phyloP scores from a whole-genome alignment of 2,113 vertebrate species.

The Oplegnathus fasciatus region DNA sequence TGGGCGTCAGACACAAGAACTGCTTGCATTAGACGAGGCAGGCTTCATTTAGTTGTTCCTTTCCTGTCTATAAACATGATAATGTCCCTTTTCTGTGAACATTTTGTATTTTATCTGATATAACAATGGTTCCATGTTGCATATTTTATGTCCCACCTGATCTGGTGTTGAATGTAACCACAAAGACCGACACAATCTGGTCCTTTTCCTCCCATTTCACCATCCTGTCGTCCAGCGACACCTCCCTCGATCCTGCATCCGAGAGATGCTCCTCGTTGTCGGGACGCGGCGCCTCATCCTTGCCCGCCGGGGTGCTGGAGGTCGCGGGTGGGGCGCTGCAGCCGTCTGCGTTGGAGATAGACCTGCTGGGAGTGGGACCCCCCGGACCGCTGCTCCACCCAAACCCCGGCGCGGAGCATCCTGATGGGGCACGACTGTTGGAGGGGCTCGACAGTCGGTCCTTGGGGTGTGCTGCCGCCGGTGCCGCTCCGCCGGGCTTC shows the following conservation, averaged over 20 bases:
- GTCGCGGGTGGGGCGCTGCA: conserved; percentile 68
- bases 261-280: conserved; percentile 56
- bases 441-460: conserved; percentile 73
- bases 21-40: neutral
- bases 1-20: conserved; percentile 28
- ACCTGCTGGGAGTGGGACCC: conserved; percentile 68
- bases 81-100: neutral
- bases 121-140: neutral
- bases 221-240: conserved; percentile 73
- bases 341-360: conserved; percentile 66
- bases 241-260: conserved; percentile 60
- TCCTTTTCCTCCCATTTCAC: conserved; percentile 90
- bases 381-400: conserved; percentile 81
- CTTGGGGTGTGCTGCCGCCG: conserved; percentile 27
- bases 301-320: conserved; percentile 57
- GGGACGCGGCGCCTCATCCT: conserved; percentile 52
- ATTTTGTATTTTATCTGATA: neutral
- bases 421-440: conserved; percentile 64
- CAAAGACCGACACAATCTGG: conserved; percentile 94
- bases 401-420: conserved; percentile 74
- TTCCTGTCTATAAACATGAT: neutral
- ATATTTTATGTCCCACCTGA: conserved; percentile 85
- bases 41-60: neutral
- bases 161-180: conserved; percentile 94
- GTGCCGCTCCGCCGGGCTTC: conserved; percentile 58